Evolutionary conservation across 2,888 invertebrate genomes (phyloP), one percentile per base, ranked within the genome.

Genomic region (Andrena marginata): DNA sequence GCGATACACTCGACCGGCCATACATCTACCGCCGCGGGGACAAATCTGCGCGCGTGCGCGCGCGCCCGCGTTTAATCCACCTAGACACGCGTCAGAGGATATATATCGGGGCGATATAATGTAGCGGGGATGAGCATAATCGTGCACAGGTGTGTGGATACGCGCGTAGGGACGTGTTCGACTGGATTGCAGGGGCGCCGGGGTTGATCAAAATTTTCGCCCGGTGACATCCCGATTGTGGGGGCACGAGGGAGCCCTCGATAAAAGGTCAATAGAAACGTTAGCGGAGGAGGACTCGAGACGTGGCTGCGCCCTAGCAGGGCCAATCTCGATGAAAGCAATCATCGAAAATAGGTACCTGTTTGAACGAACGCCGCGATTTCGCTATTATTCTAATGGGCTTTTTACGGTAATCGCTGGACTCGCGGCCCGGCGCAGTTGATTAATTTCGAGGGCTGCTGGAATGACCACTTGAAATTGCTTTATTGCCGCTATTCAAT

Each of bases 61-160:
- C 56, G 29, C 7, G 56, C 64, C 60, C 60, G 7, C 48, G 31
- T 63, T 70, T 80, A 78, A 72, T 75, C 60, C 80, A 69, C 72
- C 60, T 20, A 80, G 67, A 74, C 70, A 80, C 64, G 74, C 71
- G 75, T 79, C 78, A 75, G 56, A 26, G 72, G 51, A 71, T 74
- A 81, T 80, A 82, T 48, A 51, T 64, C 64, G 77, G 42, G 5
- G 56, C 69, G 60, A 49, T 80, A 82, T 82, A 83, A 83, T 77
- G 56, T 73, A 73, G 49, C 76, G 68, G 26, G 54, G 72, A 75
- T 64, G 76, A 75, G 69, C 74, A 77, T 77, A 77, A 75, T 76
- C 59, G 65, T 31, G 79, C 72, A 20, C 68, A 72, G 71, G 71
- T 70, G 80, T 56, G 69, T 54, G 31, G 54, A 62, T 51, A 23